Percentiles rank a stretch among this genome's conserved stretches.
Conservation (phyloP, 2,797 vertebrate genomes). For the Falco columbarius region DNA sequence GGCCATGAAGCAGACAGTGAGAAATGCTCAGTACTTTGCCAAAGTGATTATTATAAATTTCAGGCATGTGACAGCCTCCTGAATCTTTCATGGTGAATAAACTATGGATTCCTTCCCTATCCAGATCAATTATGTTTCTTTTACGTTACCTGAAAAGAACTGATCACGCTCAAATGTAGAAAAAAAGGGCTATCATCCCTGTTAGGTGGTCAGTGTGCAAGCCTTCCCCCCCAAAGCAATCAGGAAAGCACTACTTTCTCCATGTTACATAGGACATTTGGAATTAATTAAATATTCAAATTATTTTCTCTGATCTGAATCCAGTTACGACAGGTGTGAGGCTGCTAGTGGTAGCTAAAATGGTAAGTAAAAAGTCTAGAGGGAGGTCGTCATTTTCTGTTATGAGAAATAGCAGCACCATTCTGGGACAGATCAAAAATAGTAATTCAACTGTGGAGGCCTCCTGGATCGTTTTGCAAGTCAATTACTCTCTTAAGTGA, state of each 20-base stretch:
- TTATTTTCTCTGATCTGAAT: conserved; percentile 71
- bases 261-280: conserved; percentile 55
- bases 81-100: not conserved
- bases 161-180: not conserved
- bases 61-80: not conserved
- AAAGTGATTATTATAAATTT: not conserved
- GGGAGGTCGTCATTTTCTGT: conserved; percentile 55
- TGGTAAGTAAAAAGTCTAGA: conserved; percentile 30
- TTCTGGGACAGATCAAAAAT: conserved; percentile 63
- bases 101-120: not conserved
- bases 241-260: conserved; percentile 47
- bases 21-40: not conserved
- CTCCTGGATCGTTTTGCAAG: conserved; percentile 59
- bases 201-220: not conserved
- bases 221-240: not conserved
- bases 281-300: conserved; percentile 76
- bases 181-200: not conserved
- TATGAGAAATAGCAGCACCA: conserved; percentile 66
- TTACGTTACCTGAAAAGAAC: conserved; percentile 8
- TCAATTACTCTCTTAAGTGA: conserved; percentile 46
- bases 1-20: not conserved
- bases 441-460: conserved; percentile 48
- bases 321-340: conserved; percentile 68
- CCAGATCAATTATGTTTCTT: not conserved
- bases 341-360: conserved; percentile 51